Evolutionary conservation across 2,797 vertebrate genomes (phyloP).

Genomic region (Lagocephalus sceleratus): DNA sequence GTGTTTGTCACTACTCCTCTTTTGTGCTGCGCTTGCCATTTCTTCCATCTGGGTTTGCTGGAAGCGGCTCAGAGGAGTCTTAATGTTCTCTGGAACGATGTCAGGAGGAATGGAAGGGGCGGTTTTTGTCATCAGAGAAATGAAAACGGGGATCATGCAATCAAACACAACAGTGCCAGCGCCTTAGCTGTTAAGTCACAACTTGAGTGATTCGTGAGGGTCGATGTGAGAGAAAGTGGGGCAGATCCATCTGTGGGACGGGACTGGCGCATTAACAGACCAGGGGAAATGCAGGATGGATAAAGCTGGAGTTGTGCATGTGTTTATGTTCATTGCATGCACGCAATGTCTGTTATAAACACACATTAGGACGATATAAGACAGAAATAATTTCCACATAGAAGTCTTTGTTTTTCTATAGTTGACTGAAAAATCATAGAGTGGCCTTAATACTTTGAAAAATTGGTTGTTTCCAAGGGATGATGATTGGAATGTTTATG

Average conservation of each 20-base stretch:
- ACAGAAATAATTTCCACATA: background rate
- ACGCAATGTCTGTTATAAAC: constrained; percentile 9
- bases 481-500: background rate
- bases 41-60: constrained; percentile 46
- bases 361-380: constrained; percentile 4
- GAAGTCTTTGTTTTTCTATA: background rate
- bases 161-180: constrained; percentile 28
- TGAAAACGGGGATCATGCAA: constrained; percentile 14
- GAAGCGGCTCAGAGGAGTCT: constrained; percentile 32
- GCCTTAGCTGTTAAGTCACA: constrained; percentile 33
- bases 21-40: constrained; percentile 38
- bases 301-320: constrained; percentile 15
- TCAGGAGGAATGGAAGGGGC: constrained; percentile 24
- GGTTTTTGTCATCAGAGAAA: constrained; percentile 25
- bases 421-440: background rate
- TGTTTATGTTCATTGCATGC: constrained; percentile 8
- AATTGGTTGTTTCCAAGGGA: background rate
- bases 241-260: constrained; percentile 24
- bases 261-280: constrained; percentile 21
- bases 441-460: no score
- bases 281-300: constrained; percentile 17
- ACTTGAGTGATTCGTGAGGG: constrained; percentile 33
- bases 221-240: constrained; percentile 14
- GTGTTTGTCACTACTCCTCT: constrained; percentile 5
- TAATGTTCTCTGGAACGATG: constrained; percentile 45